phyloP scores from a whole-genome alignment of 2,888 invertebrate genomes.

The Brachypalpus laphriformis region DNA sequence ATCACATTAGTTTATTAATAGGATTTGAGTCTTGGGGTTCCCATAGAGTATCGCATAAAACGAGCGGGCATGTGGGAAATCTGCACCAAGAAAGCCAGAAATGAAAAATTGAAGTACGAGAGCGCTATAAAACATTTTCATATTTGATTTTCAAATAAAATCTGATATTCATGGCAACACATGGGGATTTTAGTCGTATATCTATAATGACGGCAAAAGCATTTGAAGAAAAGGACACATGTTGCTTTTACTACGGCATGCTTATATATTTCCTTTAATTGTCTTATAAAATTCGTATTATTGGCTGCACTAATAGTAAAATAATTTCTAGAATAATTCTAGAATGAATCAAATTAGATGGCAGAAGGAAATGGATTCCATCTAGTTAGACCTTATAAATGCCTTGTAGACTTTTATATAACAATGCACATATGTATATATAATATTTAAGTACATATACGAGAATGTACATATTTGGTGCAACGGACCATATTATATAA shows the following conservation, averaged over 20 bases:
- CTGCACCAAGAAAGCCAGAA: background rate
- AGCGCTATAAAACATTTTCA: background rate
- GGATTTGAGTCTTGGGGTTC: background rate
- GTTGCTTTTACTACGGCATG: background rate
- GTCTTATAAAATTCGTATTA: too few species aligned
- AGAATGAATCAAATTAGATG: too few species aligned
- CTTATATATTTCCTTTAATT: background rate
- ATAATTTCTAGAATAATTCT: too few species aligned
- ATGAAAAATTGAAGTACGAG: background rate
- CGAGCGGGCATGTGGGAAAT: background rate
- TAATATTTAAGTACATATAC: too few species aligned
- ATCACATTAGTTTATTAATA: constrained; percentile 29
- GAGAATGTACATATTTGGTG: too few species aligned
- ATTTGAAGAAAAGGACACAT: background rate
- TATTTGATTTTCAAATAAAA: background rate
- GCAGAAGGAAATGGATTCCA: too few species aligned
- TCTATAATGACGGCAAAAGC: background rate
- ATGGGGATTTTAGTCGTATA: background rate
- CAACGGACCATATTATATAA: too few species aligned
- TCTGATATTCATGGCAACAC: background rate
- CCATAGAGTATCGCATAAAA: background rate
- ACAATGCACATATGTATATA: too few species aligned
- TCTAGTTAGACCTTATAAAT: too few species aligned
- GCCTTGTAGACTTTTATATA: too few species aligned
- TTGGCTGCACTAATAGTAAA: too few species aligned